Base-by-base conservation (phyloP, 2,113 vertebrate genomes). In the Megaleporinus macrocephalus region DNA sequence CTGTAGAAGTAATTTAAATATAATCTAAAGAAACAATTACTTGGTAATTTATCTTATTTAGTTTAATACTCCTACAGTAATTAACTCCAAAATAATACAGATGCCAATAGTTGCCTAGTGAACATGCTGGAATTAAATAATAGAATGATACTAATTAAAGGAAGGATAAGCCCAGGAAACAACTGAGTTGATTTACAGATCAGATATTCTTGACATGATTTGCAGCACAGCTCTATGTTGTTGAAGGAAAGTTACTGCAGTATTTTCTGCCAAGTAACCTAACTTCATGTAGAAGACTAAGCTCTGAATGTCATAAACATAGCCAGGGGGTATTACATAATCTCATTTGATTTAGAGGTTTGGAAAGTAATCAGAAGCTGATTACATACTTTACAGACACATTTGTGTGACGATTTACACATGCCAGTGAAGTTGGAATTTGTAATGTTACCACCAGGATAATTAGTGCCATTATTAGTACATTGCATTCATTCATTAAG, bases 401-500 rank as follows among this genome's bases (percentile, higher is more conserved):
- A 33, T 47, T 53, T 18, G 14, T 26, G 44, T 51, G 24, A 63
- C 49, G n/a, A 55, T 10, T 41, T 61, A 22, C 16, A 14, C 13
- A 10, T 26, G n/a, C 22, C n/a, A 72, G 41, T 9, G n/a, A 47
- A 15, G 22, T 29, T 13, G n/a, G n/a, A 3, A 6, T 22, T 61
- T 44, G 66, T 2, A 10, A 24, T 13, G 20, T 44, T 14, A n/a
- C 41, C 9, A 44, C 53, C 27, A 16, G 10, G 49, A 16, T 65
- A 53, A 74, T 73, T 63, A 81, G 57, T 44, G 27, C 5, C 4
- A 29, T 81, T 74, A 81, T 33, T 73, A 81, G 51, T 62, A 41
- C 66, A 81, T 53, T 55, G 73, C 33, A 66, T 73, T 22, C 65
- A 65, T 73, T 81, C 22, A 73, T 73, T 80, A 73, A 15, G 30